These are phyloP conservation scores for Siniperca scherzeri DNA, from an alignment of 2,797 vertebrate genomes.

Conservation along the genomic window DNA sequence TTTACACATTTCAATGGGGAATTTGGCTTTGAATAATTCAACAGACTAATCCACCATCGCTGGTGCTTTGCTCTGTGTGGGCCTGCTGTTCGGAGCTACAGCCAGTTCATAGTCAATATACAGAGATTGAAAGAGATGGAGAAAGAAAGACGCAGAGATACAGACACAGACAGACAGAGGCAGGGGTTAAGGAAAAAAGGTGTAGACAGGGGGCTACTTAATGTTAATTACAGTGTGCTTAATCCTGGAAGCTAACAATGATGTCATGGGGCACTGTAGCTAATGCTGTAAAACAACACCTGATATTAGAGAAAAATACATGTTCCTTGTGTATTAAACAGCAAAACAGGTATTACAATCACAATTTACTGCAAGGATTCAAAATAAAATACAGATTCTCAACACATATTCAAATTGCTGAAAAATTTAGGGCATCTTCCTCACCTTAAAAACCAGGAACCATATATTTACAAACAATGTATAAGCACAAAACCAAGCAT, in stretches of 20 bases:
- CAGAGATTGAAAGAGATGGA: constrained; percentile 66
- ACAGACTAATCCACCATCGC: constrained; percentile 82
- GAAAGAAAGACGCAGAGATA: constrained; percentile 62
- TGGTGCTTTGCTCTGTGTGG: constrained; percentile 82
- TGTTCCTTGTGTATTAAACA: constrained; percentile 16
- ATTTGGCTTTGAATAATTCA: constrained; percentile 87
- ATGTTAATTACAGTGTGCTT: constrained; percentile 71
- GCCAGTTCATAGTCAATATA: constrained; percentile 72
- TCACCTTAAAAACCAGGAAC: neutral
- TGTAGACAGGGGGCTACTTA: constrained; percentile 56
- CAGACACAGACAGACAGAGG: constrained; percentile 48
- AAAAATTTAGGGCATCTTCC: neutral
- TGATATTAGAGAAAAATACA: constrained; percentile 43
- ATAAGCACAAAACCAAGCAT: neutral
- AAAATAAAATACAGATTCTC: neutral
- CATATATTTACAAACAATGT: neutral
- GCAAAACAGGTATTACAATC: neutral
- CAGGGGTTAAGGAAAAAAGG: constrained; percentile 53
- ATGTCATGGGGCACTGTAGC: constrained; percentile 60
- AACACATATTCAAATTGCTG: neutral
- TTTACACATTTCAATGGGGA: constrained; percentile 87
- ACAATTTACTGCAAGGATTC: neutral
- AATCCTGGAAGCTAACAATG: constrained; percentile 64
- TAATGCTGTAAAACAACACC: constrained; percentile 61
- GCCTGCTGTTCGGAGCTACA: constrained; percentile 78